Conservation (phyloP, 2,113 vertebrate genomes). For the Macrotis lagotis region DNA sequence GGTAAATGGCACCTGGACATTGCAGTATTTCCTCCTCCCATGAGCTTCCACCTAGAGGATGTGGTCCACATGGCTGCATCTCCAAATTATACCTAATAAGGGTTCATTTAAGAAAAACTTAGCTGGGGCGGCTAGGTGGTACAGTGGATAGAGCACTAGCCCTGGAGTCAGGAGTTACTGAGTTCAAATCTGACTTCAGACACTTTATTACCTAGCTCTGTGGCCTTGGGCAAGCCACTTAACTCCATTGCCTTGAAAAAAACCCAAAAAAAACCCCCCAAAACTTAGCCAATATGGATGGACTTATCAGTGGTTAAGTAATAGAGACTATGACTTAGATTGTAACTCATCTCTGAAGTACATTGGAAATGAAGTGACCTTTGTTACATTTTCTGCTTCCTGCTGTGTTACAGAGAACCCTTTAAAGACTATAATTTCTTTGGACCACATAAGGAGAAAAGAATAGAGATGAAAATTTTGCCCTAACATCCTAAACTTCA, state of each 20-base stretch:
- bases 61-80: constrained; percentile 9
- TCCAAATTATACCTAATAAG: background rate
- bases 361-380: constrained; percentile 1
- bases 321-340: constrained; percentile 4
- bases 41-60: constrained; percentile 5
- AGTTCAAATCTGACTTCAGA: too few relatives aligned
- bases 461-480: background rate
- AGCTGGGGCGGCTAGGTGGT: too few relatives aligned
- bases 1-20: background rate
- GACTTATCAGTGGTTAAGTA: background rate
- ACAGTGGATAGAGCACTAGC: too few relatives aligned
- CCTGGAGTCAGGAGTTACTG: too few relatives aligned
- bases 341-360: background rate
- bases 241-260: too few relatives aligned
- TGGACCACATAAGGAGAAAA: constrained; percentile 23
- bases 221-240: too few relatives aligned
- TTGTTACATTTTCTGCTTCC: constrained; percentile 1
- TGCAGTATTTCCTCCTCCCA: constrained; percentile 13
- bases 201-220: too few relatives aligned
- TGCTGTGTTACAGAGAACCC: background rate
- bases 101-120: background rate
- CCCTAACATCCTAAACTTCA: background rate
- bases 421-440: background rate
- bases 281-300: background rate
- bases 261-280: too few relatives aligned